Percentiles rank a stretch among this genome's conserved stretches.
Evolutionary conservation across 53 echinoderm and acorn worm genomes (phyloP).

Genomic region (Temnopleurus reevesii): DNA sequence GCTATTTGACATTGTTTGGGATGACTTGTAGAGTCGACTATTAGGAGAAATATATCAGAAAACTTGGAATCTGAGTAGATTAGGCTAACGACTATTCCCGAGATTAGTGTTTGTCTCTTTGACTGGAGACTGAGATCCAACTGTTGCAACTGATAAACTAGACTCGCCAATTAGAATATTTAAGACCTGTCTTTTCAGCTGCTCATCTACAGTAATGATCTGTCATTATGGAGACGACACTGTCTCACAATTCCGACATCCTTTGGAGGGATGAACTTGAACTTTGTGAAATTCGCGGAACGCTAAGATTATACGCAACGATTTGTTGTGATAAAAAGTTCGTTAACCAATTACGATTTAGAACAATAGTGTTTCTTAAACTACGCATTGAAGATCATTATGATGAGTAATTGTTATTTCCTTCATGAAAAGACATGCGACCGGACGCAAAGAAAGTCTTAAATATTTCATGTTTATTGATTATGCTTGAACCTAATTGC

Average conservation of each 20-base stretch:
- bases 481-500: too few relatives aligned
- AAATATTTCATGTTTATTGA: too few relatives aligned
- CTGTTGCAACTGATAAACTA: not conserved
- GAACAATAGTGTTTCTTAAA: too few relatives aligned
- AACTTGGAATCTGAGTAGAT: not conserved
- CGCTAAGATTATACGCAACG: not conserved
- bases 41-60: not conserved
- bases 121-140: not conserved
- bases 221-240: not conserved
- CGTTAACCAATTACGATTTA: too few relatives aligned
- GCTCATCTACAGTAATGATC: not conserved
- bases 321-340: too few relatives aligned
- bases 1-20: too few relatives aligned
- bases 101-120: not conserved
- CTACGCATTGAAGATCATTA: too few relatives aligned
- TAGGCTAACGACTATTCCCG: not conserved
- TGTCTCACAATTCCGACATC: not conserved
- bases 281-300: not conserved
- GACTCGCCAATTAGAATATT: constrained; percentile 4
- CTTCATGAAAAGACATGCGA: too few relatives aligned
- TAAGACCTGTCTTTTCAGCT: not conserved
- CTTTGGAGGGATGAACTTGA: not conserved
- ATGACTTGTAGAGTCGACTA: not conserved
- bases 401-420: too few relatives aligned
- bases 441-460: too few relatives aligned